Evolutionary conservation across 1,140 invertebrate genomes (phyloP), one percentile per base, ranked within the genome.

Genomic region (Drosophila bifasciata): DNA sequence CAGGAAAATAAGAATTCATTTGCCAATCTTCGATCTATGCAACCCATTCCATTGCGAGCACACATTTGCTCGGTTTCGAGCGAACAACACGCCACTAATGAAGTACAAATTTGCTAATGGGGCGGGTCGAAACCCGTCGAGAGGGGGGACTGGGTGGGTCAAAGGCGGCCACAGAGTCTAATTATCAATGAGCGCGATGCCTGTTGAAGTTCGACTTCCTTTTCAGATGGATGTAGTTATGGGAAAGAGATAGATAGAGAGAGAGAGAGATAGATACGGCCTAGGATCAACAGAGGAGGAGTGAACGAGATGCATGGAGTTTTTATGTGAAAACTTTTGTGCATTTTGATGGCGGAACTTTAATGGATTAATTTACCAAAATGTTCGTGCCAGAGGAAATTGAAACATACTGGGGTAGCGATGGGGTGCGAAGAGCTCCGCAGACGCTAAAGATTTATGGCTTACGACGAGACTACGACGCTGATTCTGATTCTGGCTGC

Each of bases 321-420:
- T 77, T 89, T 89, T 89, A 89, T 89, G 84, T 62, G 85, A 89
- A 89, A 89, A 89, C 49, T 89, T 88, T 83, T 66, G 62, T 76
- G 79, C 83, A 83, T 78, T 89, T 69, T 80, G 69, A 85, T 89
- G 79, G 85, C 69, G 53, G 85, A 89, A 86, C 81, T 86, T 86
- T 75, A 86, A 86, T 86, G 83, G 81, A 86, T 86, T 86, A 81
- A 86, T 86, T 86, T 81, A 78, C 57, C 68, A 71, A 86, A 88
- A 77, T 63, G 81, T 80, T 85, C 72, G 67, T 76, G 67, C 60
- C 46, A 67, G 50, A 86, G 83, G 77, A 86, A 86, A 86, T 86
- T 88, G 81, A 86, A 85, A 85, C 72, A 61, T 75, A 67, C 51
- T 46, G 61, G 52, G 32, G 36, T 25, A 16, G 41, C n/a, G 15